Conservation (phyloP, 1,140 invertebrate genomes). For the Bombus impatiens region DNA sequence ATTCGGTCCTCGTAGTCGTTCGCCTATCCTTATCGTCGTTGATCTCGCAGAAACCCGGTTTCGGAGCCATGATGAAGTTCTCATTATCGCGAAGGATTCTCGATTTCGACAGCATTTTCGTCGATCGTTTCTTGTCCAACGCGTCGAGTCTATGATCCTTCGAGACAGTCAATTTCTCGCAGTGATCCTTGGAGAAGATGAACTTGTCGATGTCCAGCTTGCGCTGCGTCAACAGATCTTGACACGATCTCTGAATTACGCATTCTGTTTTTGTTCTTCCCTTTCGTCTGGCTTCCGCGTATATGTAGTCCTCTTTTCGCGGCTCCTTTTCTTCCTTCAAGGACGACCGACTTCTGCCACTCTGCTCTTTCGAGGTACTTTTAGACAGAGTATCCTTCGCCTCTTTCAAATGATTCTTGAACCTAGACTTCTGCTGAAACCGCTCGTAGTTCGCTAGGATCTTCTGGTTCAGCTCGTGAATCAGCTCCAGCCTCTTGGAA, state of each 20-base stretch:
- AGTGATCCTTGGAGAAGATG: conserved; percentile 56
- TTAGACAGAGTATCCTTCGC: neutral
- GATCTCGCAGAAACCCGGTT: conserved; percentile 54
- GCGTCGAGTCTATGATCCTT: conserved; percentile 38
- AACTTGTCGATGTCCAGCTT: conserved; percentile 57
- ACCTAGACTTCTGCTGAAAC: conserved; percentile 75
- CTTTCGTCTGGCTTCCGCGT: conserved; percentile 61
- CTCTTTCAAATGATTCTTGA: conserved; percentile 53
- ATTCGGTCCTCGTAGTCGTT: neutral
- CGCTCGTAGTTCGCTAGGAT: conserved; percentile 78
- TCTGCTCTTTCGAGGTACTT: conserved; percentile 27
- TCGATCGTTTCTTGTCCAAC: conserved; percentile 46
- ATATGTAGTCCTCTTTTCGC: conserved; percentile 48
- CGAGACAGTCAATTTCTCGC: conserved; percentile 36
- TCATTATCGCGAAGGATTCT: conserved; percentile 59
- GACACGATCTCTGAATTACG: conserved; percentile 3
- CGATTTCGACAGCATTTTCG: conserved; percentile 31
- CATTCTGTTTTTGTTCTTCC: conserved; percentile 37
- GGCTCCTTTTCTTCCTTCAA: neutral
- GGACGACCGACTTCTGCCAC: neutral
- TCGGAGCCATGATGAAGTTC: conserved; percentile 73
- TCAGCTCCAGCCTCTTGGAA: conserved; percentile 76
- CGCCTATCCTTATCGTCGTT: conserved; percentile 17
- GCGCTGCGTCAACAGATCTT: conserved; percentile 45
- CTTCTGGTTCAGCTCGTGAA: conserved; percentile 79